Evolutionary conservation across 2,113 vertebrate genomes (phyloP), one percentile per base, ranked within the genome.

Genomic region (Alligator mississippiensis): DNA sequence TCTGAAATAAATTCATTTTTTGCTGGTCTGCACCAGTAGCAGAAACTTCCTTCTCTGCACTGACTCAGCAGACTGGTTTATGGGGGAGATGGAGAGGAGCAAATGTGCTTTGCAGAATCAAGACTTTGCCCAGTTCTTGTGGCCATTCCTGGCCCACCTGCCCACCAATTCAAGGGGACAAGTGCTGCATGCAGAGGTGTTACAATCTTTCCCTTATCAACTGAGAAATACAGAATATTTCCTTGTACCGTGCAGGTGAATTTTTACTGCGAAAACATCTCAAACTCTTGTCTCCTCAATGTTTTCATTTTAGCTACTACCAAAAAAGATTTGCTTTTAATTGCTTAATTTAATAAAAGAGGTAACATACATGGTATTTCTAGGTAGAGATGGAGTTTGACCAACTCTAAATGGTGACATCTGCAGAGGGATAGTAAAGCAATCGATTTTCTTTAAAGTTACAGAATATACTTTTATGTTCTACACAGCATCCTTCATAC

Each of bases 281-380:
- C 15, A 12, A 16, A 3, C 66, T 64, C 18, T 38, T 28, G 3
- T 30, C 91, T 77, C 47, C 0, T 0, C 88, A 14, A 6, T 82
- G 87, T 80, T 72, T 24, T 3, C 58, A 22, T 77, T 83, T 89
- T 74, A 81, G 74, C 87, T 63, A 38, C 58, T 54, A 38, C 11
- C 24, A 62, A 24, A 79, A 77, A 64, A 27, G 58, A 80, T 91
- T 92, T 85, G 78, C 88, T 96, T 97, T 95, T 93, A 96, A 86
- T 81, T 96, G 76, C 62, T 61, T 84, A 92, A 93, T 28, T 79
- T 93, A 95, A 96, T 95, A 95, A 96, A 96, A 97, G 47, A 8
- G 47, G 95, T 75, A 96, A 94, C 66, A 85, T 82, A 86, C 58
- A 63, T 30, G 38, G 81, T 82, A 93, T 91, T 97, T 96, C 81